These are phyloP conservation scores for Epsilonema sp. DNA, from an alignment of 2,888 invertebrate genomes.

Conservation along the genomic window DNA sequence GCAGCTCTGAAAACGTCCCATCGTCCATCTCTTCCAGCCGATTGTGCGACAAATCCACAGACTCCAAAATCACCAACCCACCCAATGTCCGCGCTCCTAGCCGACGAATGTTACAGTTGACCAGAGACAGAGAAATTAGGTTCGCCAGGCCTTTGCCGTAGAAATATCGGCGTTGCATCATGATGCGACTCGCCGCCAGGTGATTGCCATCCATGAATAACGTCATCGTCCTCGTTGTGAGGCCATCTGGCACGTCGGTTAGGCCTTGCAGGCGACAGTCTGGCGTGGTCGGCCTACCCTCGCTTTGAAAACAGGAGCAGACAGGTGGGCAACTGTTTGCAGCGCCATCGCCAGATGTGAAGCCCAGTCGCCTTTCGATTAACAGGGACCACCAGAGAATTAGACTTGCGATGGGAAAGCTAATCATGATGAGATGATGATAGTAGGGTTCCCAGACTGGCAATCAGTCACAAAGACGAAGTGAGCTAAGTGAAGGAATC, in stretches of 20 bases:
- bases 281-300: slow-evolving; percentile 1
- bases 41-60: slow-evolving; percentile 6
- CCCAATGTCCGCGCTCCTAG: background rate
- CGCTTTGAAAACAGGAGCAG: background rate
- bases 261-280: background rate
- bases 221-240: no score
- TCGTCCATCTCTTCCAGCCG: background rate
- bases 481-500: no score
- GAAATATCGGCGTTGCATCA: background rate
- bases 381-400: no score
- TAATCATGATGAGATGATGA: no score
- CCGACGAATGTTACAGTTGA: background rate
- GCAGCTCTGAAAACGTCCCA: slow-evolving; percentile 7
- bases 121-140: background rate
- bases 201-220: background rate
- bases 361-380: no score
- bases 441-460: no score
- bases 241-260: background rate
- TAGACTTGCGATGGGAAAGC: no score
- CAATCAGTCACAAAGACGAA: no score
- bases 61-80: slow-evolving; percentile 3
- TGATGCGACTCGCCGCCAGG: no score
- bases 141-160: background rate
- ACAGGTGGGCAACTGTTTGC: background rate
- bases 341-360: no score